Base-by-base conservation (phyloP, 2,888 invertebrate species). In the Monochamus alternatus region DNA sequence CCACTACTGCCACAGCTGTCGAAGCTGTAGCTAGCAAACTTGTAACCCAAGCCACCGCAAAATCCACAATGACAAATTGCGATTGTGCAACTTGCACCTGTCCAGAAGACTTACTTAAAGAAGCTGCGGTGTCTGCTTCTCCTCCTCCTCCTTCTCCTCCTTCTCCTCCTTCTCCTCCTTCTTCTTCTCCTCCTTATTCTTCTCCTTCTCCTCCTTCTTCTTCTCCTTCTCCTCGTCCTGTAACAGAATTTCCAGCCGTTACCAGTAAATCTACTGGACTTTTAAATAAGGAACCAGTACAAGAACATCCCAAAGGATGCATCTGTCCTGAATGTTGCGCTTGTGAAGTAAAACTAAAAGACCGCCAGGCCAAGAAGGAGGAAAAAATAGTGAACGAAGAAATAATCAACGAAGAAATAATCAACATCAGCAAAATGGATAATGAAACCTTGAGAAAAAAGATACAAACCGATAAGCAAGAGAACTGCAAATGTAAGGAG, bases 401-500 rank as follows among this genome's bases (percentile, higher is more conserved):
- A 38, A 38, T 38, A 38, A 2, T 38, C 1, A 38, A 38, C 7
- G n/a, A 32, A 32, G n/a, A 30, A 14, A 7, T 69, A 14, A 43
- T 43, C 12, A 30, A 59, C n/a, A 44, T 80, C 12, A 78, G 77
- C 31, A 55, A 70, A 31, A 79, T 82, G 81, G 80, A 81, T 65
- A 76, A 80, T 47, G 75, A 69, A 3, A 75, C 82, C 9, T 64
- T 84, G 55, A 77, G 73, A 51, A 73, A 80, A 51, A 79, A 80
- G 47, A 83, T 84, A 12, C 70, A 79, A 55, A 76, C 71, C 0
- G 75, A 75, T 10, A 77, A 73, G 7, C 79, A 81, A 60, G 84
- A 83, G 70, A 83, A 80, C 43, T 83, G 81, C 58, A 76, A 80
- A 43, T 84, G 84, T 62, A 76, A 78, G 51, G 77, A 82, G n/a